Evolutionary conservation across 1,140 invertebrate genomes (phyloP), one percentile per base, ranked within the genome.

Genomic region (Diorhabda elongata): DNA sequence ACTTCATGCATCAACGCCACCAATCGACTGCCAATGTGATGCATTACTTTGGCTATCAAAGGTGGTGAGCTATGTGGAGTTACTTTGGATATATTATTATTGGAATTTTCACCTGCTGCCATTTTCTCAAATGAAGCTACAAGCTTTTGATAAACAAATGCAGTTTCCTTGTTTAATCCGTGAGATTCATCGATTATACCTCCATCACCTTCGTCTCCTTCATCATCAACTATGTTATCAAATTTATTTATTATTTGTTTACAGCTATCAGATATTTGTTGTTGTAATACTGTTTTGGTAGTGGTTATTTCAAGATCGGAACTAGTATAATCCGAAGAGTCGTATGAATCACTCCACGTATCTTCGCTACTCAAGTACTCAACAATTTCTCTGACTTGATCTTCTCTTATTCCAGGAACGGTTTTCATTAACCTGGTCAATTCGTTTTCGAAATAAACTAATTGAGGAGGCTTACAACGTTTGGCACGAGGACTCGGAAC

Each of bases 1-100:
- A 96, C 94, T 77, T 96, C 94, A 77, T 95, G 93, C 95, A 97
- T 97, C 44, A 96, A 82, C 0, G 93, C 92, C 2, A 95, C 92
- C 44, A 97, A 81, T n/a, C 93, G 82, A 58, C 92, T 92, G 2
- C 93, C 92, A 58, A 97, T 96, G 73, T 97, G 94, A 70, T 94
- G 90, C 91, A 96, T 94, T 0, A 96, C 93, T 83, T 95, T 94
- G 7, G 92, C 92, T 58, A 95, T 91, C n/a, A 96, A 79, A 0
- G 93, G 92, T 0, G 93, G 93, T 2, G 92, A 94, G 59, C 88
- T 90, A 74, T 91, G 88, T 0, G 88, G 87, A 0, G 85, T 81
- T 3, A 59, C 5, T 5, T 82, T 83, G 44, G 76, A 82, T 2
- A 82, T 75, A 5, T 83, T 80, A 9, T 79, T 82, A 64, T 78